Conservation (phyloP, 2,113 vertebrate genomes). For the Muntiacus reevesi region DNA sequence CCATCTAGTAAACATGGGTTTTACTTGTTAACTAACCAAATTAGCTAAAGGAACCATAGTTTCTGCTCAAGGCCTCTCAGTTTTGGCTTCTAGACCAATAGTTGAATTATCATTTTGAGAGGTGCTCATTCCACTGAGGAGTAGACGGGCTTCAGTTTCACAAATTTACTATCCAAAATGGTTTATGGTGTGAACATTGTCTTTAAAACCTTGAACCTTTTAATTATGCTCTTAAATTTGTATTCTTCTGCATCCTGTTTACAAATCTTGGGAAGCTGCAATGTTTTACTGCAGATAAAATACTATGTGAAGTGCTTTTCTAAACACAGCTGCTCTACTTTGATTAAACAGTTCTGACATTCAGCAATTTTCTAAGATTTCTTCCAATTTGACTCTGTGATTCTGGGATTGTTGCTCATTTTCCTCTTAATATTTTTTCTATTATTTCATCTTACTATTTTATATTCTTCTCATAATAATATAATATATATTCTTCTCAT, state of each 20-base stretch:
- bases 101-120: background rate
- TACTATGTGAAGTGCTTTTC: background rate
- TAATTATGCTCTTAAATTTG: background rate
- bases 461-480: background rate
- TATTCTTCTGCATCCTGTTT: constrained; percentile 17
- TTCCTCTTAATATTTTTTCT: background rate
- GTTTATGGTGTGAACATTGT: background rate
- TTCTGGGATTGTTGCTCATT: constrained; percentile 3
- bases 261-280: background rate
- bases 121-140: background rate
- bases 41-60: background rate
- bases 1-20: background rate
- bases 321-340: background rate
- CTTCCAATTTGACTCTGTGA: background rate
- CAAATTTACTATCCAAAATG: background rate
- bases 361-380: background rate
- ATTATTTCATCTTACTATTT: background rate
- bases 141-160: background rate
- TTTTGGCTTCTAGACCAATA: background rate
- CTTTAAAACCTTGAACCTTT: background rate
- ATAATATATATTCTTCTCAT: too few species aligned
- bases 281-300: background rate
- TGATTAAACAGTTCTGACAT: background rate
- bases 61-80: background rate
- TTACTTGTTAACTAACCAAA: background rate